Evolutionary conservation across 2,888 invertebrate species (phyloP), one percentile per base, ranked within the genome.

Genomic region (Dasysyrphus albostriatus): DNA sequence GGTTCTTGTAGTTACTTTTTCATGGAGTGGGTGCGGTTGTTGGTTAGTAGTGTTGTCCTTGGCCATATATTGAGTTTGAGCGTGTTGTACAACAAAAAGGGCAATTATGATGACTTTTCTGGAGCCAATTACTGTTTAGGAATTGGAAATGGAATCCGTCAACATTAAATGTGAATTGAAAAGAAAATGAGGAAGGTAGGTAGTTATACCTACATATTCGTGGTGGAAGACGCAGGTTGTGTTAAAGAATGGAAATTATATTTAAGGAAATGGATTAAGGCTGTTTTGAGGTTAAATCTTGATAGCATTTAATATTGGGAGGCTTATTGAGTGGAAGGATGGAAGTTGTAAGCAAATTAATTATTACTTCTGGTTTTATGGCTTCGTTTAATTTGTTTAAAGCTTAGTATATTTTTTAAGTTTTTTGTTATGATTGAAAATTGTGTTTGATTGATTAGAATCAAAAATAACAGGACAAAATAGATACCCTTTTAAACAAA

Each of bases 21-120:
- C 10, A 24, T 59, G 74, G 78, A 83, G 87, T 87, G 87, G 87
- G 87, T 87, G 87, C 83, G 78, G 83, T 67, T 70, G 65, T 74
- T 78, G 83, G 78, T 70, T 87, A 37, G 78, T 67, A 34, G 51
- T 51, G 24, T 14, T 76, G 85, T 85, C 85, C 85, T 85, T 85
- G 85, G 82, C 85, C 63, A 24, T 24, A 24, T 24, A 37, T 61
- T 69, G 77, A 49, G 61, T 83, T 67, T 67, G 59, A 76, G 72
- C 76, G 49, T 73, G 73, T 16, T 3, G 2, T 16, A 39, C 49
- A 59, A 32, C 47, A 49, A 74, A 69, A 78, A 54, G 74, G 70
- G 65, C 73, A 78, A 75, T 82, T 74, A 82, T 87, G 77, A 82
- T 82, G 78, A 72, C 70, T 87, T 87, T 83, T 61, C 65, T 70